Conservation (phyloP, 2,797 vertebrate species). For the Bucorvus abyssinicus region DNA sequence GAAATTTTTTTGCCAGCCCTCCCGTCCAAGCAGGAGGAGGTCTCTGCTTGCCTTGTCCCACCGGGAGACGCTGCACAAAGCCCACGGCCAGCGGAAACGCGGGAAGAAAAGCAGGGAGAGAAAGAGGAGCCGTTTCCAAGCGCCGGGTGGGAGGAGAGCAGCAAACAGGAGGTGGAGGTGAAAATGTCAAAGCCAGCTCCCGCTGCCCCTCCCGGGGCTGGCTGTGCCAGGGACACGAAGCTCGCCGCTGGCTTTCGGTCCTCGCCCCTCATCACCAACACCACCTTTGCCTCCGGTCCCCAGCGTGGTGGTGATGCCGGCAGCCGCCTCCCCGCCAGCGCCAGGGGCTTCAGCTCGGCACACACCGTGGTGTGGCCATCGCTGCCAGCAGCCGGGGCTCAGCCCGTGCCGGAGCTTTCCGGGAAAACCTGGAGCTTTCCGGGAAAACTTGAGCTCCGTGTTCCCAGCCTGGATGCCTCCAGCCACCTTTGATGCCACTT, state of each 20-base stretch:
- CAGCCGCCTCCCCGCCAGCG: background rate
- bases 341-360: fast-evolving
- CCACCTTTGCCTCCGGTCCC: background rate
- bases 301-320: fast-evolving
- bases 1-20: background rate
- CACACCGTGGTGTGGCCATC: background rate
- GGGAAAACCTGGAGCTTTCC: background rate
- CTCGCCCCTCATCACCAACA: fast-evolving
- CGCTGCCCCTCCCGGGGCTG: background rate
- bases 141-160: background rate
- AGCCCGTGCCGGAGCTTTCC: background rate
- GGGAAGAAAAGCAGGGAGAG: background rate
- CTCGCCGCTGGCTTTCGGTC: background rate
- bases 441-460: background rate
- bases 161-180: slow-evolving; percentile 48
- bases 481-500: background rate
- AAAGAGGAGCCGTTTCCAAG: slow-evolving; percentile 7
- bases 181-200: slow-evolving; percentile 10
- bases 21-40: background rate
- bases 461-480: background rate
- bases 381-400: background rate
- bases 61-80: background rate
- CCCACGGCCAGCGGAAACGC: background rate
- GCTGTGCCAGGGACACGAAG: fast-evolving
- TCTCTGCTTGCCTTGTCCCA: background rate